Conservation (phyloP, 2,113 vertebrate genomes). For the Danionella cerebrum region DNA sequence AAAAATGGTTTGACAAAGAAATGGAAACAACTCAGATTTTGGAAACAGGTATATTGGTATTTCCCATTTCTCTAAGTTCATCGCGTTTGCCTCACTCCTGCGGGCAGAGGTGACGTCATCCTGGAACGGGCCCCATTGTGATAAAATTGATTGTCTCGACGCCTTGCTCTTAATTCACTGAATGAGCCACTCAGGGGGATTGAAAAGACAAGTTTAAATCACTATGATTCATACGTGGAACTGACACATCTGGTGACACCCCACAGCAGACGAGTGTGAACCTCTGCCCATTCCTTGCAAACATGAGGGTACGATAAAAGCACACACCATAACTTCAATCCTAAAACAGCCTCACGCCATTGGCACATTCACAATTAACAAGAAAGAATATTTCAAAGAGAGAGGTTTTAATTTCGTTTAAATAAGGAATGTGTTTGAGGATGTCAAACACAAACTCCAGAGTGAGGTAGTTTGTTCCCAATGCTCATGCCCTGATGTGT, state of each 20-base stretch:
- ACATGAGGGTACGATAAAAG: not conserved
- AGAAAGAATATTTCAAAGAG: too few species aligned
- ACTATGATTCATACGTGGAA: slow-evolving; percentile 32
- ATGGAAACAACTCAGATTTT: too few species aligned
- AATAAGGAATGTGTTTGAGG: not conserved
- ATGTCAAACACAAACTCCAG: not conserved
- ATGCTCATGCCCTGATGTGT: not conserved
- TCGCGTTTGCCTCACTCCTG: not conserved
- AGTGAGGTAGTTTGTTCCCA: not conserved
- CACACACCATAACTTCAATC: not conserved
- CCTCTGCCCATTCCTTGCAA: slow-evolving; percentile 3
- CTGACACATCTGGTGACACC: slow-evolving; percentile 9
- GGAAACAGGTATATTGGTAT: too few species aligned
- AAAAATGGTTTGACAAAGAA: too few species aligned
- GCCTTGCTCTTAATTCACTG: slow-evolving; percentile 40
- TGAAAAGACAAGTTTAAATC: slow-evolving; percentile 43
- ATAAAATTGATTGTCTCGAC: slow-evolving; percentile 43
- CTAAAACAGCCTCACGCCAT: not conserved
- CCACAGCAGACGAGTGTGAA: slow-evolving; percentile 1
- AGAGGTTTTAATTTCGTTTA: too few species aligned
- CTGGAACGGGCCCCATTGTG: slow-evolving; percentile 36
- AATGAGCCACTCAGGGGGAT: slow-evolving; percentile 43
- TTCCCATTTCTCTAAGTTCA: not conserved
- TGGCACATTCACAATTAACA: too few species aligned
- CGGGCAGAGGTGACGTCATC: slow-evolving; percentile 31